These are phyloP conservation scores for Anguilla megastoma DNA, from an alignment of 2,797 vertebrate genomes.

Conservation along the genomic window DNA sequence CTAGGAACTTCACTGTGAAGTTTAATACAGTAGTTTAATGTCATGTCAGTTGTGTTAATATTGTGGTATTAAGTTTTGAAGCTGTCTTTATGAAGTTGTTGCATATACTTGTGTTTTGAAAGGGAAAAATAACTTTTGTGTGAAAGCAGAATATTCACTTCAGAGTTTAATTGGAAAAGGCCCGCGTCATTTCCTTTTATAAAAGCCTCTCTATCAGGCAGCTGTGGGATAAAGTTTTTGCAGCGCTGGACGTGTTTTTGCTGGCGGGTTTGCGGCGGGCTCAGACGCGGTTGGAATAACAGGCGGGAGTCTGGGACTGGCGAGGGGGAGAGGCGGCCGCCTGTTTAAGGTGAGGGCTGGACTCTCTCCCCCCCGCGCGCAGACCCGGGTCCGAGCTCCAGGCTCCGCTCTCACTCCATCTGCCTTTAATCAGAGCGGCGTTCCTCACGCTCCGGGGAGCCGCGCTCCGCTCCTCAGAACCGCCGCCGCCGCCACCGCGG, in stretches of 20 bases:
- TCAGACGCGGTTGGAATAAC: constrained; percentile 74
- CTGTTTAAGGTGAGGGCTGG: constrained; percentile 72
- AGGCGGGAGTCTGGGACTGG: constrained; percentile 85
- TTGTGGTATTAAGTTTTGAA: background rate
- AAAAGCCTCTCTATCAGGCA: constrained; percentile 46
- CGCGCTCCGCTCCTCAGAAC: constrained; percentile 75
- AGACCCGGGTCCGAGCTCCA: constrained; percentile 75
- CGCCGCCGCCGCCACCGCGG: constrained; percentile 50
- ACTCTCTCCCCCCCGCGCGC: constrained; percentile 90
- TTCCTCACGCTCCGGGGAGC: constrained; percentile 78
- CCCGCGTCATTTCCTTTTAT: constrained; percentile 16
- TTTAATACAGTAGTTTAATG: background rate
- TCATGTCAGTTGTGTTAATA: background rate
- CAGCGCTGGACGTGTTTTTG: constrained; percentile 67
- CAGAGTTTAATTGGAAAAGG: constrained; percentile 2
- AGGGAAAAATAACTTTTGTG: background rate
- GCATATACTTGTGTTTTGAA: background rate
- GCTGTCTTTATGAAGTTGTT: background rate
- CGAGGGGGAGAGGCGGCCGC: constrained; percentile 74
- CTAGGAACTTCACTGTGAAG: background rate
- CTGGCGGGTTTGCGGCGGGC: constrained; percentile 65
- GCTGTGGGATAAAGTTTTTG: constrained; percentile 48
- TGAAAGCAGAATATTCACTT: background rate
- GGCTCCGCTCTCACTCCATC: constrained; percentile 82
- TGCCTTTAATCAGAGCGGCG: constrained; percentile 85